Evolutionary conservation across 2,888 invertebrate species (phyloP).

Genomic region (Aphodius granarius): DNA sequence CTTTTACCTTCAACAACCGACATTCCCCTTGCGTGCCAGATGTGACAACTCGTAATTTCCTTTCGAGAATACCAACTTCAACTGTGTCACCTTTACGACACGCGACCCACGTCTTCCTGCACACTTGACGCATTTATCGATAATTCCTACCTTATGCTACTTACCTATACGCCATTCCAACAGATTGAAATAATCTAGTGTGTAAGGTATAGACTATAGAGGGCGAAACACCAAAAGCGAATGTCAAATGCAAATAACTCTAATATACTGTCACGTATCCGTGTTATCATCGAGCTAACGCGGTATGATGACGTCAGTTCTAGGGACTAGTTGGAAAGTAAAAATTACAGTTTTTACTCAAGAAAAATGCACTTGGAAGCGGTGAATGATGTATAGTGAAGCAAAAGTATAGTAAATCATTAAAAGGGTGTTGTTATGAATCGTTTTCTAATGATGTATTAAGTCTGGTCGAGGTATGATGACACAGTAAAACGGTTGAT

Average conservation of each 20-base stretch:
- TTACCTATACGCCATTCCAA: background rate
- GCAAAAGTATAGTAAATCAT: background rate
- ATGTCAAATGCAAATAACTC: no score
- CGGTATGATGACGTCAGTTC: no score
- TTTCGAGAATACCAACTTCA: constrained; percentile 48
- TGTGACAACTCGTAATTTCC: constrained; percentile 49
- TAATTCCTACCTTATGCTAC: constrained; percentile 4
- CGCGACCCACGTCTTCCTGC: constrained; percentile 37
- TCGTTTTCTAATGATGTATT: background rate
- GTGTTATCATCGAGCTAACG: no score
- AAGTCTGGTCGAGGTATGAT: background rate
- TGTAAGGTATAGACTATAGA: no score
- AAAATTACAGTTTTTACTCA: no score
- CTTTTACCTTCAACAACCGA: background rate
- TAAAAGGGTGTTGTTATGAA: background rate
- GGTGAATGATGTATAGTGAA: background rate
- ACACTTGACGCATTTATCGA: background rate
- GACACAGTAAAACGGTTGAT: background rate
- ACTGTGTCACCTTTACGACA: constrained; percentile 48
- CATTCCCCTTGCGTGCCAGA: constrained; percentile 34
- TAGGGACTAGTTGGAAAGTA: no score
- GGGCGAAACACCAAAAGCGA: no score
- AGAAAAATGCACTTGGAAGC: no score
- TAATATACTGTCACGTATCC: no score
- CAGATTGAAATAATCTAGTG: background rate